phyloP scores from a whole-genome alignment of 2,113 vertebrate species.

The Cyphomyrus plagiostoma region DNA sequence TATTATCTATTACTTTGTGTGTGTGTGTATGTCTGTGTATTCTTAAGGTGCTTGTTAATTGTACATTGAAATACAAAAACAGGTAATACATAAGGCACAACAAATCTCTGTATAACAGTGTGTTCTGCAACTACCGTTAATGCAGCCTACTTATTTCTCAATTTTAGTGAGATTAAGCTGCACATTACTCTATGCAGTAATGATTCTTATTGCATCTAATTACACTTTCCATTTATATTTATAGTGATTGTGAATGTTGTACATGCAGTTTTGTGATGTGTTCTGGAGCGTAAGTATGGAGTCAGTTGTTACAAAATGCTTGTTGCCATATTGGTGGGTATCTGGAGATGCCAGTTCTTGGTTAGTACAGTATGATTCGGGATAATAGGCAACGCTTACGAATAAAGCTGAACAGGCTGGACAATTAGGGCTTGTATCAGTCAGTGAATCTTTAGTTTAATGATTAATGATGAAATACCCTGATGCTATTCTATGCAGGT shows the following conservation, averaged over 20 bases:
- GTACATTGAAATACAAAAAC: background rate
- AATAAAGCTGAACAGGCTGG: slow-evolving; percentile 67
- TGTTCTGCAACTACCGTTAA: background rate
- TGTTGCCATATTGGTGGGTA: slow-evolving; percentile 58
- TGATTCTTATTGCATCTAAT: background rate
- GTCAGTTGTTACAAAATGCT: slow-evolving; percentile 57
- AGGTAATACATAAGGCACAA: background rate
- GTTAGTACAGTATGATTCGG: slow-evolving; percentile 65
- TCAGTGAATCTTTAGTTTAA: slow-evolving; percentile 70
- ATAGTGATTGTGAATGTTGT: slow-evolving; percentile 56
- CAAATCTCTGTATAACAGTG: background rate
- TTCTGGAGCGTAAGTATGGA: slow-evolving; percentile 51
- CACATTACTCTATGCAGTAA: background rate
- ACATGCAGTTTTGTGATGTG: slow-evolving; percentile 54
- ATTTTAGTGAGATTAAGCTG: background rate
- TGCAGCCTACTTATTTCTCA: background rate
- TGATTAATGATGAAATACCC: slow-evolving; percentile 63
- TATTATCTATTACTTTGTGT: background rate
- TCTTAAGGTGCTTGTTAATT: slow-evolving; percentile 1
- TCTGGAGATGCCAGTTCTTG: slow-evolving; percentile 60
- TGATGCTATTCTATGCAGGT: slow-evolving; percentile 66
- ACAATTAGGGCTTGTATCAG: slow-evolving; percentile 67
- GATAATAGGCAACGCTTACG: slow-evolving; percentile 73
- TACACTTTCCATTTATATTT: slow-evolving; percentile 36
- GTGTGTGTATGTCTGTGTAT: too few relatives aligned